phyloP scores from a whole-genome alignment of 1,140 invertebrate species.

The Coelopa frigida region DNA sequence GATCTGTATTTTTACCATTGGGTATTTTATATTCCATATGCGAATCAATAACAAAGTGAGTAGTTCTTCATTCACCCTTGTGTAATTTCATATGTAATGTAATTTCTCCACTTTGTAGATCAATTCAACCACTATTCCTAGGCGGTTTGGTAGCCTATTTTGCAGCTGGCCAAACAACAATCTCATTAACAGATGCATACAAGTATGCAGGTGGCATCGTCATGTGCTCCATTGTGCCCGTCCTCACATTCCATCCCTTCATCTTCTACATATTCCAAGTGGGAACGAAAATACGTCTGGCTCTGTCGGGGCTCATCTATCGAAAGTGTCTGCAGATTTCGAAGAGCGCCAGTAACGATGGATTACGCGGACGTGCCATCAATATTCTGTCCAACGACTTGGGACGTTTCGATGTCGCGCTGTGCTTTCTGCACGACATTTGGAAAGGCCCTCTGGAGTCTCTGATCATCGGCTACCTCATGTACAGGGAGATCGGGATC shows the following conservation, averaged over 20 bases:
- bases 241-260: conserved; percentile 71
- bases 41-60: conserved; percentile 51
- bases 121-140: conserved; percentile 61
- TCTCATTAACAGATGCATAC: conserved; percentile 53
- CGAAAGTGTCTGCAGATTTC: conserved; percentile 65
- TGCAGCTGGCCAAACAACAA: conserved; percentile 45
- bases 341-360: conserved; percentile 64
- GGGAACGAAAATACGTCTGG: conserved; percentile 69
- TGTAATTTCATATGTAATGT: background rate
- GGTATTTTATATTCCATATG: conserved; percentile 48
- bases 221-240: conserved; percentile 53
- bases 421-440: conserved; percentile 60
- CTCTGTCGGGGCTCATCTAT: conserved; percentile 73
- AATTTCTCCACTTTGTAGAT: conserved; percentile 48
- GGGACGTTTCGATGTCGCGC: conserved; percentile 60
- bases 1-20: conserved; percentile 46
- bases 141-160: conserved; percentile 64
- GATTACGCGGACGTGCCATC: conserved; percentile 75
- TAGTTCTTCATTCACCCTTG: conserved; percentile 9
- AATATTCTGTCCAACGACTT: conserved; percentile 84
- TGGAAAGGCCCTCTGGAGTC: conserved; percentile 72
- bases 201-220: conserved; percentile 63
- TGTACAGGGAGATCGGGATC: conserved; percentile 65
- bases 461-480: conserved; percentile 62
- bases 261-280: conserved; percentile 65